phyloP scores from a whole-genome alignment of 2,113 vertebrate species.

The Aramus guarauna region DNA sequence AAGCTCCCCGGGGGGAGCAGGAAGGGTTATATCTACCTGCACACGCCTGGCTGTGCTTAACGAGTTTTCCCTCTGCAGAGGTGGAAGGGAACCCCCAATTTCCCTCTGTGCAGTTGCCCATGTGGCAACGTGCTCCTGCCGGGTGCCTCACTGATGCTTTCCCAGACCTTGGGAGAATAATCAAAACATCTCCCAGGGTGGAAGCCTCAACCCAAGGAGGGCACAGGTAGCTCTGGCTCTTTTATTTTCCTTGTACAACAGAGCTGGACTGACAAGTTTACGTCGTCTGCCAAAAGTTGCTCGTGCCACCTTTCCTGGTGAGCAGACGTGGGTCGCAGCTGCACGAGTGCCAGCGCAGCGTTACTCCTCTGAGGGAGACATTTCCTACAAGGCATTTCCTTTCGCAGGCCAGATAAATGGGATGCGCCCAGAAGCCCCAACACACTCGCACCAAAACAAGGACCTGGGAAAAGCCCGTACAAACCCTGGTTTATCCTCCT shows the following conservation, averaged over 20 bases:
- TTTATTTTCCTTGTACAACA: neutral
- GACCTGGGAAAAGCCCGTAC: neutral
- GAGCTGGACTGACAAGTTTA: neutral
- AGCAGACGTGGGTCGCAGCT: neutral
- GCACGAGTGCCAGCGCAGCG: rapidly evolving
- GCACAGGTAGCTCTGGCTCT: neutral
- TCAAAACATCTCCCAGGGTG: neutral
- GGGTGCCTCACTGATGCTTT: rapidly evolving
- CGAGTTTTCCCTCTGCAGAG: neutral
- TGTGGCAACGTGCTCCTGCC: rapidly evolving
- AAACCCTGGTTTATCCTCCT: neutral
- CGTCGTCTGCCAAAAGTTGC: neutral
- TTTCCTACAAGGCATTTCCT: neutral
- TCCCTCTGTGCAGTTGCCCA: neutral
- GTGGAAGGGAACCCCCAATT: neutral
- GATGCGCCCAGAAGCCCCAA: neutral
- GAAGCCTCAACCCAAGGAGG: neutral
- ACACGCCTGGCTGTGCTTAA: neutral
- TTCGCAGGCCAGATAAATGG: rapidly evolving
- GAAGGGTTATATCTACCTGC: neutral
- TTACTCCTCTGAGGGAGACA: neutral
- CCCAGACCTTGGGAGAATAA: neutral
- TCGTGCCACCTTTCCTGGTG: rapidly evolving
- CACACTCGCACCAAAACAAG: neutral
- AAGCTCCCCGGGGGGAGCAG: rapidly evolving